phyloP scores from a whole-genome alignment of 2,888 invertebrate genomes.

The Crocallis elinguaria region DNA sequence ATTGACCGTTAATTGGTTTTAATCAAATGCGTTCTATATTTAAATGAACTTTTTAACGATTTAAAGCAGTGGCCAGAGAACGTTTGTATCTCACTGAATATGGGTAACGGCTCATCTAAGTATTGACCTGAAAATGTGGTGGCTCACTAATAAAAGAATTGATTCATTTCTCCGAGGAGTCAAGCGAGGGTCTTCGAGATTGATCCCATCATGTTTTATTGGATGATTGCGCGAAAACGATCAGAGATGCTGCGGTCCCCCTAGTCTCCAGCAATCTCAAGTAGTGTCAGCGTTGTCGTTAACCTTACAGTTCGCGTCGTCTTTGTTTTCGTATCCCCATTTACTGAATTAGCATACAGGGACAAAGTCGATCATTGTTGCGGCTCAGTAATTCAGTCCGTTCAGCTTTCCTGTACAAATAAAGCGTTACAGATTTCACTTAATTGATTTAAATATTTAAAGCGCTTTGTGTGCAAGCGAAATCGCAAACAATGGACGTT shows the following conservation, averaged over 20 bases:
- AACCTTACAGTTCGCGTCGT: conserved; percentile 56
- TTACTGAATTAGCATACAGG: conserved; percentile 23
- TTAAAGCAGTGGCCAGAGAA: conserved; percentile 42
- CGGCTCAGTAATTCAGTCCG: conserved; percentile 17
- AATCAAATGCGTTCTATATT: conserved; percentile 84
- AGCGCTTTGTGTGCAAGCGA: conserved; percentile 44
- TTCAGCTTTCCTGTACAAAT: conserved; percentile 30
- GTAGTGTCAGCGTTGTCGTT: conserved; percentile 66
- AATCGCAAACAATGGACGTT: conserved; percentile 59
- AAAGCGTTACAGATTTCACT: conserved; percentile 35
- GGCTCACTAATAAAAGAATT: conserved; percentile 47
- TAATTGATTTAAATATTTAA: conserved; percentile 38
- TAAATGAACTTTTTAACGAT: conserved; percentile 80
- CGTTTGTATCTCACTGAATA: neutral
- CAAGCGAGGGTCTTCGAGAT: conserved; percentile 78
- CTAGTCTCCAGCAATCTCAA: conserved; percentile 62
- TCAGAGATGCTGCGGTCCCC: conserved; percentile 71
- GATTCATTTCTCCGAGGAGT: conserved; percentile 76
- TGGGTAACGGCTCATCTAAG: neutral
- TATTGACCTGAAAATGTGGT: conserved; percentile 20
- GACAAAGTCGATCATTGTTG: conserved; percentile 23
- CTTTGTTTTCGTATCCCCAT: conserved; percentile 28
- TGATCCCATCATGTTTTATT: conserved; percentile 79
- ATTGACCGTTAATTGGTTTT: conserved; percentile 81
- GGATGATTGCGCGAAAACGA: conserved; percentile 84